Evolutionary conservation across 2,797 vertebrate species (phyloP).

Genomic region (Catostomus latipinnis): DNA sequence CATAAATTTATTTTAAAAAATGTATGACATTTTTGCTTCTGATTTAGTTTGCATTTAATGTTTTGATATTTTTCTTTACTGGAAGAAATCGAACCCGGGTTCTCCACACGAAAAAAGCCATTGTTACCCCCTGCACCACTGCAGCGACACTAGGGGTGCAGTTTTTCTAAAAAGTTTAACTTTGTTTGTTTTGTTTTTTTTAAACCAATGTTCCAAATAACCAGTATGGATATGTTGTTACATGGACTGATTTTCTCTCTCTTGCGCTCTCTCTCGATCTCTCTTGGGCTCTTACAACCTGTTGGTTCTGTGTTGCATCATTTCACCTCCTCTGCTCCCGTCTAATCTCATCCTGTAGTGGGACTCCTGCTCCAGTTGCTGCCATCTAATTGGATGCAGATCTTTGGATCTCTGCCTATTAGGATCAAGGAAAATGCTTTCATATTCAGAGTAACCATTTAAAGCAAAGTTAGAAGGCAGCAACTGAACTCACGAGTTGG

Average conservation of each 20-base stretch:
- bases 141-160: too few relatives aligned
- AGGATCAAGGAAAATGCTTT: conserved; percentile 7
- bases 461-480: conserved; percentile 43
- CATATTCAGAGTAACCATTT: conserved; percentile 38
- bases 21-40: too few relatives aligned
- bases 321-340: conserved; percentile 29
- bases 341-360: conserved; percentile 12
- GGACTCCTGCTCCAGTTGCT: not conserved
- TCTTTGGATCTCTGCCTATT: conserved; percentile 23
- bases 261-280: not conserved
- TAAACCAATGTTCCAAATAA: conserved; percentile 40
- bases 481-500: conserved; percentile 21
- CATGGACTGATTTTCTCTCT: not conserved
- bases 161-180: too few relatives aligned
- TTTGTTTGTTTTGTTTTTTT: too few relatives aligned
- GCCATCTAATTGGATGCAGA: conserved; percentile 38
- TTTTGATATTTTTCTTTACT: too few relatives aligned
- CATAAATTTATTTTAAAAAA: too few relatives aligned
- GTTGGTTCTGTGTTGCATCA: conserved; percentile 57
- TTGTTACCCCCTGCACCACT: too few relatives aligned
- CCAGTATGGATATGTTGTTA: not conserved
- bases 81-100: too few relatives aligned
- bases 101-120: too few relatives aligned
- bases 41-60: too few relatives aligned
- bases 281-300: conserved; percentile 40